Percentiles rank a stretch among this genome's conserved stretches.
Conservation (phyloP, 1,140 invertebrate genomes). For the Saccostrea glomerata region DNA sequence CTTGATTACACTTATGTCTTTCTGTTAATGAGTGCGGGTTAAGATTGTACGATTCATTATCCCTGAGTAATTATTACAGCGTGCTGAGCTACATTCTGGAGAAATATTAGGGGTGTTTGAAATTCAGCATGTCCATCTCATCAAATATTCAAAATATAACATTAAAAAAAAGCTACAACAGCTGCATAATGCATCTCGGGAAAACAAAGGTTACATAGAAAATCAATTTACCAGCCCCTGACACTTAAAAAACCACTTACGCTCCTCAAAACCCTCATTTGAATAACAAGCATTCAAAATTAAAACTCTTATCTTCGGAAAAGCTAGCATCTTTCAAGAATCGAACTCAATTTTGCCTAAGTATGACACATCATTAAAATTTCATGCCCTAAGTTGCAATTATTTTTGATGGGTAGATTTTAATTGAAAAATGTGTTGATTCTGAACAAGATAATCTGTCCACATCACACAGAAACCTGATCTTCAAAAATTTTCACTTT, state of each 20-base stretch:
- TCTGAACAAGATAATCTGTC: neutral
- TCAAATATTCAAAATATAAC: conserved; percentile 24
- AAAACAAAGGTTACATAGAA: conserved; percentile 32
- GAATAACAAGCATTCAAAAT: conserved; percentile 34
- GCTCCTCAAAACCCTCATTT: conserved; percentile 17
- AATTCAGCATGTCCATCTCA: neutral
- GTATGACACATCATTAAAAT: conserved; percentile 35
- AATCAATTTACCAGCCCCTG: conserved; percentile 18
- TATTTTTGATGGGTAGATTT: neutral
- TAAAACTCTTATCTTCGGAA: neutral
- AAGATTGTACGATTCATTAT: conserved; percentile 1
- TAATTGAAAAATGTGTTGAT: conserved; percentile 23
- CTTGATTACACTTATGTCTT: conserved; percentile 17
- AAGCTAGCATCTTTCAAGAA: neutral
- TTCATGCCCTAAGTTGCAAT: conserved; percentile 17
- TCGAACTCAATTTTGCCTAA: conserved; percentile 22
- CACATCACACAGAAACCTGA: neutral
- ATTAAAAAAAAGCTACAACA: conserved; percentile 18
- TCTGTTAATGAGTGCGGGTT: conserved; percentile 2
- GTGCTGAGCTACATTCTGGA: neutral
- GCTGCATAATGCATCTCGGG: conserved; percentile 26
- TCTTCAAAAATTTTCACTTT: neutral
- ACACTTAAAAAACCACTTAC: conserved; percentile 10
- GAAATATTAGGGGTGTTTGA: neutral
- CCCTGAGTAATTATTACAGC: neutral